Evolutionary conservation across 2,797 vertebrate genomes (phyloP).

Genomic region (Mus caroli): DNA sequence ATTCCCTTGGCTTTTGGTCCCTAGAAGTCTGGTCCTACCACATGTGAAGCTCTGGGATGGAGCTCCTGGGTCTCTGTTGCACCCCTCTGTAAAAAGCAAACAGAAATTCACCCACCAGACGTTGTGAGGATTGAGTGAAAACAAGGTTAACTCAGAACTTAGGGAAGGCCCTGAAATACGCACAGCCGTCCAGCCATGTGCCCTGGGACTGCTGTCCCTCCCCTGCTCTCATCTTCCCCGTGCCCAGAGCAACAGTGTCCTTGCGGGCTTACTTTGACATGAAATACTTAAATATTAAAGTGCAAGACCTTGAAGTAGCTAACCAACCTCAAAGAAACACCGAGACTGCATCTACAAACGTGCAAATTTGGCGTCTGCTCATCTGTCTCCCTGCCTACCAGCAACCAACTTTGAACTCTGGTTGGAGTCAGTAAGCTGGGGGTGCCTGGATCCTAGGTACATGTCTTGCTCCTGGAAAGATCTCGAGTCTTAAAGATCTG

Average conservation of each 20-base stretch:
- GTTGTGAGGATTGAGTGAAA: neutral
- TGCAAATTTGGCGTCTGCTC: neutral
- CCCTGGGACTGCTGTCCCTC: neutral
- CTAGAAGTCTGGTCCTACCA: neutral
- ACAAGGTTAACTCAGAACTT: neutral
- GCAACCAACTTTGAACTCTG: neutral
- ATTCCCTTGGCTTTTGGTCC: neutral
- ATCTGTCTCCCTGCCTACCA: neutral
- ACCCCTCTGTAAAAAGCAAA: neutral
- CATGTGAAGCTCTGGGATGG: neutral
- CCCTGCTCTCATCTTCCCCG: neutral
- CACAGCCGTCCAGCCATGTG: neutral
- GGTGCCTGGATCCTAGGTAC: neutral
- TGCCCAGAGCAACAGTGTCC: neutral
- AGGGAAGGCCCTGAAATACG: neutral
- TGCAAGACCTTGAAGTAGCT: neutral
- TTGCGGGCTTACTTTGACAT: neutral
- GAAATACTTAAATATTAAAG: constrained; percentile 27
- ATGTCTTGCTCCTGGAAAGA: neutral
- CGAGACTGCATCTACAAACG: neutral
- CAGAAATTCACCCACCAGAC: neutral
- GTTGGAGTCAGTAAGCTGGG: neutral
- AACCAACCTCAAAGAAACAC: neutral
- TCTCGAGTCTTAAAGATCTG: neutral
- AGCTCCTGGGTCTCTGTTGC: neutral